Conservation (phyloP, 2,113 vertebrate genomes). For the Chinchilla lanigera region DNA sequence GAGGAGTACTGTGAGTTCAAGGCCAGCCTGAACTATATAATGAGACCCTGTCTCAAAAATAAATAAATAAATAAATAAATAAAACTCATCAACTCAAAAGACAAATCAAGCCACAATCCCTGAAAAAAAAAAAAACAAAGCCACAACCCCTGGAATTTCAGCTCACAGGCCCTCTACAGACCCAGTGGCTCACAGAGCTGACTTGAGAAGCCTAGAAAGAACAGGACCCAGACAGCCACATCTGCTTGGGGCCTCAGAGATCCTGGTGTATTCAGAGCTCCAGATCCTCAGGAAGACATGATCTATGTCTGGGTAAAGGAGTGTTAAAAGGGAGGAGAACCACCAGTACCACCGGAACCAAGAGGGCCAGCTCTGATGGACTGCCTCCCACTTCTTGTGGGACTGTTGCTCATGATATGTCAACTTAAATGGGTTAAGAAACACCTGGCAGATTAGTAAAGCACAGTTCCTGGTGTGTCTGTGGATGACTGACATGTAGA, state of each 20-base stretch:
- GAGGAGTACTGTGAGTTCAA: background rate
- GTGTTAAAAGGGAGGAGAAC: constrained; percentile 15
- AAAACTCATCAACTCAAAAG: background rate
- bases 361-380: background rate
- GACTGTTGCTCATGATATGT: background rate
- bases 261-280: background rate
- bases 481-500: background rate
- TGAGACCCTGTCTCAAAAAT: background rate
- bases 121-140: no score
- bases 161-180: no score
- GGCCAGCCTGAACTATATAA: background rate
- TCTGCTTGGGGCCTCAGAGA: background rate
- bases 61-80: background rate
- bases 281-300: rapidly evolving
- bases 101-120: background rate
- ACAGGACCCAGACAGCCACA: background rate
- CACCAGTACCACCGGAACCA: background rate
- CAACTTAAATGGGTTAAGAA: background rate
- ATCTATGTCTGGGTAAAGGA: background rate
- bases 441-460: background rate
- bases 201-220: background rate
- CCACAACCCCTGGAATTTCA: background rate
- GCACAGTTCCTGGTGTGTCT: background rate
- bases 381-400: background rate
- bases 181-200: background rate